phyloP scores from a whole-genome alignment of 2,797 vertebrate genomes.

The Carcharodon carcharias region DNA sequence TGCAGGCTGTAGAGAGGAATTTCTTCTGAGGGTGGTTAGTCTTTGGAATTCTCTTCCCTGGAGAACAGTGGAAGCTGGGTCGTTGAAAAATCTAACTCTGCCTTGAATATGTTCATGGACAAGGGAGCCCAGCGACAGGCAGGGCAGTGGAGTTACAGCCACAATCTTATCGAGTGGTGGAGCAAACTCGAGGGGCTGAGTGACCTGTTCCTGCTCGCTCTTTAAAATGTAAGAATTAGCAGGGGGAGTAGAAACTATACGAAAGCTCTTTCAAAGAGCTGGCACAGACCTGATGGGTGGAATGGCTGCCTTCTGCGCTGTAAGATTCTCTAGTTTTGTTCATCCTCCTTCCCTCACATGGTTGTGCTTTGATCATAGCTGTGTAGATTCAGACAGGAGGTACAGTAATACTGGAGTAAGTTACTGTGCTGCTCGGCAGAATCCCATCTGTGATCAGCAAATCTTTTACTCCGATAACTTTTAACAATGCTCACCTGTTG shows the following conservation, averaged over 20 bases:
- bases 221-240: too few species aligned
- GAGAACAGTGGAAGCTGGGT: too few species aligned
- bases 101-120: too few species aligned
- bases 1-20: neutral
- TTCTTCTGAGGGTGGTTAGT: neutral
- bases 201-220: too few species aligned
- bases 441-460: neutral
- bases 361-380: neutral
- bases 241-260: too few species aligned
- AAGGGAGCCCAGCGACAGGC: too few species aligned
- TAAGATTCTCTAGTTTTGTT: neutral
- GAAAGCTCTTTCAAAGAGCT: neutral
- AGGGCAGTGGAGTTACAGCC: too few species aligned
- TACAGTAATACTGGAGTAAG: neutral
- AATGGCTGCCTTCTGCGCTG: neutral
- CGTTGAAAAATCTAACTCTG: too few species aligned
- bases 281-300: neutral
- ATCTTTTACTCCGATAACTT: neutral
- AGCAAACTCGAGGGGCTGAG: too few species aligned
- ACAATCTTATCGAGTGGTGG: too few species aligned
- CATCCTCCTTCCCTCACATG: constrained; percentile 11
- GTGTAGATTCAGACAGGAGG: constrained; percentile 28
- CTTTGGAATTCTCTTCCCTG: too few species aligned
- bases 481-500: neutral
- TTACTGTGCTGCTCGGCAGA: neutral